These are phyloP conservation scores for Molorchus minor DNA, from an alignment of 2,888 invertebrate species.

Conservation along the genomic window DNA sequence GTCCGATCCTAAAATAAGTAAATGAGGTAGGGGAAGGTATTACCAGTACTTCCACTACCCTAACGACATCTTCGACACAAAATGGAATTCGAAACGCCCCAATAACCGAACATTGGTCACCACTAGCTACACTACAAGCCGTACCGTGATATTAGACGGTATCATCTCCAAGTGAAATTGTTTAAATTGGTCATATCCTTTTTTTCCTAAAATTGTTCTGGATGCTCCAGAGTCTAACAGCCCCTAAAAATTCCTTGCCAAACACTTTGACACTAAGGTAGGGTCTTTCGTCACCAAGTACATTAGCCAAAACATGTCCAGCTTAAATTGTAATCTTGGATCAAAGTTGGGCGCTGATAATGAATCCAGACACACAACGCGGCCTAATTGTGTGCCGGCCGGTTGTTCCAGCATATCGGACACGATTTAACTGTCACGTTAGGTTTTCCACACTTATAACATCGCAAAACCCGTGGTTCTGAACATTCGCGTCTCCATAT, in stretches of 20 bases:
- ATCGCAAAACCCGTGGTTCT: not conserved
- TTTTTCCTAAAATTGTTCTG: not conserved
- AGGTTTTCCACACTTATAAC: not conserved
- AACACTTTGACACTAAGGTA: not conserved
- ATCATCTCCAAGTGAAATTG: not conserved
- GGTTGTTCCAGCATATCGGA: slow-evolving; percentile 1
- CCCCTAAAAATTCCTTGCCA: not conserved
- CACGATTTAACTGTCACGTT: not conserved
- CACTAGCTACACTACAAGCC: slow-evolving; percentile 16
- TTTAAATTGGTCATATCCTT: slow-evolving; percentile 1
- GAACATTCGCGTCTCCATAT: not conserved
- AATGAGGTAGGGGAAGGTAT: slow-evolving; percentile 20
- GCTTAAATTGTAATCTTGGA: not conserved
- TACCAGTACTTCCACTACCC: slow-evolving; percentile 23
- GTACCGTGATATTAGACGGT: not conserved
- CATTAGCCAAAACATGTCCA: not conserved
- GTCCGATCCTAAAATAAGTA: slow-evolving; percentile 23
- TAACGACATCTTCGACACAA: slow-evolving; percentile 4
- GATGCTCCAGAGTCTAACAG: slow-evolving; percentile 15
- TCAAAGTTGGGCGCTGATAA: not conserved
- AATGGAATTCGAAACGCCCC: slow-evolving; percentile 10
- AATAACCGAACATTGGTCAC: slow-evolving; percentile 10
- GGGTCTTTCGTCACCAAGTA: not conserved
- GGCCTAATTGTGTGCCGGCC: slow-evolving; percentile 5
- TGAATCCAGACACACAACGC: not conserved